Base-by-base conservation (phyloP, 1,140 invertebrate species). In the Asobara japonica region DNA sequence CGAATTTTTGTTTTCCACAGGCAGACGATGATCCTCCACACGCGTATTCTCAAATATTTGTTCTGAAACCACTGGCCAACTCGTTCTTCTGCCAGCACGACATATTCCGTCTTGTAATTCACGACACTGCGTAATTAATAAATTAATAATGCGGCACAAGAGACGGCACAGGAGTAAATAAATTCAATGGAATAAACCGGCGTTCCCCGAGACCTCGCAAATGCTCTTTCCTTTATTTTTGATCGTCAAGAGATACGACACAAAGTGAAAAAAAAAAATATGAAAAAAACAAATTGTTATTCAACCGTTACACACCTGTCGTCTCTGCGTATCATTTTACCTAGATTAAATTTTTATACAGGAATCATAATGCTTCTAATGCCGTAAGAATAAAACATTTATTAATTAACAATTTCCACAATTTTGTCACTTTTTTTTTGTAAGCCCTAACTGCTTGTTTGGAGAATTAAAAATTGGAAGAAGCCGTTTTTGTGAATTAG, bases 1-100 rank as follows among this genome's bases (percentile, higher is more conserved):
- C n/a, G n/a, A n/a, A n/a, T n/a, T 30, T 69, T 18, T 36, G 25
- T 45, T 45, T 45, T 16, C 6, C 41, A 16, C n/a, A 97, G 95
- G 94, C 94, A 82, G 96, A 97, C 84, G 95, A 97, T 73, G 96
- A 97, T 89, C 95, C 94, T 75, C 95, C 95, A 78, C 96, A 97
- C 85, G 92, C 94, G 64, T 98, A 94, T 87, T 94, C 92, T 73
- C 96, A 98, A 88, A 91, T 93, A 65, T 98, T 98, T 87, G 93
- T 97, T 72, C 87, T 98, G 79, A 97, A 96, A 88, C 94, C 94
- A 70, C 86, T 93, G 78, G 93, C 90, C 79, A 92, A 91, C 74
- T 93, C 93, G 66, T 98, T 95, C 89, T 97, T 93, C 86, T 93
- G 96, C 79, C 94, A 96, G 82, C 96, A 98, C 82, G 96, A 98